A percentile compares a stretch with the other conserved stretches of the same genome.
phyloP scores from a whole-genome alignment of 2,888 invertebrate genomes.

The Pristionchus fissidentatus region DNA sequence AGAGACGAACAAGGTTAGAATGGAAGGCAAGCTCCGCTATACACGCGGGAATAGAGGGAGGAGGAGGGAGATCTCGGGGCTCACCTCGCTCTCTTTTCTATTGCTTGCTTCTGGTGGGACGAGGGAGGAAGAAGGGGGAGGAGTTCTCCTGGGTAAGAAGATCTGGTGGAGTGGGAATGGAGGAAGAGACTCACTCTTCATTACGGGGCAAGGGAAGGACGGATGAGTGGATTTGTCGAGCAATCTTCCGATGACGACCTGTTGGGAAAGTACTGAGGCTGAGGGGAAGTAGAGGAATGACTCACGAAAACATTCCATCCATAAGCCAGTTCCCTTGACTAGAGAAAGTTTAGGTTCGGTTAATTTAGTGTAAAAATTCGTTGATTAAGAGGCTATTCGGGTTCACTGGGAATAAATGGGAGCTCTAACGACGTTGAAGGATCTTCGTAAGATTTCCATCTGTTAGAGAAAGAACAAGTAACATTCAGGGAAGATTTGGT shows the following conservation, averaged over 20 bases:
- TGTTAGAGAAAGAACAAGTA: too few relatives aligned
- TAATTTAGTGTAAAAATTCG: neutral
- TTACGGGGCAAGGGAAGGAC: neutral
- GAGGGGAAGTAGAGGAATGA: neutral
- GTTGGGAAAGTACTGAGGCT: too few relatives aligned
- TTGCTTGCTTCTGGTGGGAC: neutral
- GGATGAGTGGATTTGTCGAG: neutral
- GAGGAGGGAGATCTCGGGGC: neutral
- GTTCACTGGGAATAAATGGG: neutral
- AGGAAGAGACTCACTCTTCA: conserved; percentile 16
- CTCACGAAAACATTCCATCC: neutral
- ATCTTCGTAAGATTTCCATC: too few relatives aligned
- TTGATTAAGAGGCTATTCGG: neutral
- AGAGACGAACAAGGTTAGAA: neutral
- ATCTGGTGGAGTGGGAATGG: neutral
- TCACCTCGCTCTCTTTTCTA: neutral
- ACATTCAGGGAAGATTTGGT: too few relatives aligned
- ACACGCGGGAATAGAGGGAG: neutral
- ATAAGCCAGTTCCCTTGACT: neutral
- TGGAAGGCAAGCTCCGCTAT: neutral
- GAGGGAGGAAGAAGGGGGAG: neutral
- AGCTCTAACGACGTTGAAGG: too few relatives aligned
- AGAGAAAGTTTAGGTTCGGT: neutral
- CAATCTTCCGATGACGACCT: neutral
- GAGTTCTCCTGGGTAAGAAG: neutral